Evolutionary conservation across 2,797 vertebrate genomes (phyloP), one percentile per base, ranked within the genome.

Genomic region (Aeoliscus strigatus): DNA sequence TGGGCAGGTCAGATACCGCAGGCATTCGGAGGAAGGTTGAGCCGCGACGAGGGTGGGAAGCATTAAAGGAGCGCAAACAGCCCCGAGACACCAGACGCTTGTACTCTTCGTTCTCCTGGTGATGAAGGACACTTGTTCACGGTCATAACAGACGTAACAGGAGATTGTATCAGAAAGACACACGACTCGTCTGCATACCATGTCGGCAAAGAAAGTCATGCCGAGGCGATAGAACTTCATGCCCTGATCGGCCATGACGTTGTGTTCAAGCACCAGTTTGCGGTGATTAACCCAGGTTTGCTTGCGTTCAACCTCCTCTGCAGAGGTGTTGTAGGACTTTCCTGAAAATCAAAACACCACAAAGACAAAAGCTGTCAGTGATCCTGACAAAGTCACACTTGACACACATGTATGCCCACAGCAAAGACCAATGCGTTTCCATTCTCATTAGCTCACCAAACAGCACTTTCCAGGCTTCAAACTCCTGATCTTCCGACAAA

Each of bases 401-500:
- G n/a, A n/a, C n/a, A n/a, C n/a, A n/a, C n/a, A n/a, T n/a, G n/a
- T n/a, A n/a, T n/a, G n/a, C n/a, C n/a, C n/a, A n/a, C n/a, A n/a
- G n/a, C n/a, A n/a, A n/a, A n/a, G n/a, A n/a, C n/a, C n/a, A n/a
- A n/a, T n/a, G n/a, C n/a, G n/a, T n/a, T n/a, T n/a, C n/a, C n/a
- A n/a, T n/a, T n/a, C n/a, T n/a, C n/a, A n/a, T n/a, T n/a, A n/a
- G n/a, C 67, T 77, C 55, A 86, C 83, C 80, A 51, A 79, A 82
- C 49, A 86, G 84, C 2, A 86, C 70, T 54, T 88, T 89, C 88
- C 89, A 90, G 14, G 81, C 79, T 0, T 84, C 81, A 59, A 90
- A 90, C 76, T 90, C 88, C 62, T 88, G 72, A 33, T 90, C 89
- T 39, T 90, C 89, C 66, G n/a, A 88, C 50, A 21, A 82, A 83